Evolutionary conservation across 2,888 invertebrate genomes (phyloP), one percentile per base, ranked within the genome.

Genomic region (Dicyrtomina minuta): DNA sequence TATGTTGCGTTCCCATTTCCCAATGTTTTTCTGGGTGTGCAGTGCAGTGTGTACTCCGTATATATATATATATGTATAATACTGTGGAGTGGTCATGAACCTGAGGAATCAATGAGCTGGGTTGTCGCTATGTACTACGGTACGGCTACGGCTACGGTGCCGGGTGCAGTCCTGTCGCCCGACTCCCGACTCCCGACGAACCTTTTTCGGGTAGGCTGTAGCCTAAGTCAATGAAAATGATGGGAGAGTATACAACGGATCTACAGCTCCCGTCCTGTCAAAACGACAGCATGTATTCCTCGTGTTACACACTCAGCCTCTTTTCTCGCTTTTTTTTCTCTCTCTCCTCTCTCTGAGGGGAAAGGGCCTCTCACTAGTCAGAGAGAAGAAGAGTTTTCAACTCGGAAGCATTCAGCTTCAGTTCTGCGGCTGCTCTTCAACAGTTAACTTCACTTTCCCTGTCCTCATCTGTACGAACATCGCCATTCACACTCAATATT

Each of bases 381-480:
- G 4, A 6, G 17, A 46, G 46, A 46, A 41, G 13, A 2, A 26
- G 26, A 27, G 13, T 55, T 26, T 27, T 24, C 55, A 55, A 27
- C 55, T 55, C 33, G 33, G 33, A 33, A 33, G 46, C 17, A 46
- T 13, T n/a, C 17, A 26, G 13, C 8, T 22, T 44, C 26, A 65
- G 53, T 66, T 66, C 66, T 66, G 66, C 66, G 66, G 26, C 66
- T 56, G 58, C 66, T 65, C 65, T 53, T 53, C 65, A n/a, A 15
- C 33, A n/a, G 53, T 39, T 24, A 51, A 53, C 53, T 65, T n/a
- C 24, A 51, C 51, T 62, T 62, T 51, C 62, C 43, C 60, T 60
- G 41, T 41, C 33, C 33, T 60, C 60, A 22, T 56, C 27, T 33
- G 4, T 58, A 13, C 58, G n/a, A 58, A 24, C n/a, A 46, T 20